Base-by-base conservation (phyloP, 2,888 invertebrate genomes). In the Ceratothoa steindachneri region DNA sequence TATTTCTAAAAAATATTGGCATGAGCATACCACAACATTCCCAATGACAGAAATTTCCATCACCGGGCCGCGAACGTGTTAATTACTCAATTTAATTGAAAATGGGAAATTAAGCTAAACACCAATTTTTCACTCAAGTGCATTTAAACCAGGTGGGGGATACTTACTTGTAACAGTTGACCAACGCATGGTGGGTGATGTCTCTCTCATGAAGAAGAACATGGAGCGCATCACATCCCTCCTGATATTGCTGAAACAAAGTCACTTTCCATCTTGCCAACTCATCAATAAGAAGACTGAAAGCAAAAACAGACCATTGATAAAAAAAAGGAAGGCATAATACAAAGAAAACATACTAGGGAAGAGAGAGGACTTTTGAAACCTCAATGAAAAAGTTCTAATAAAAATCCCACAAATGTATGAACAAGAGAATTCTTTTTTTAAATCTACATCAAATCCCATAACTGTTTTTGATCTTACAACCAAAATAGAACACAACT, bases 201-300 rank as follows among this genome's bases (percentile, higher is more conserved):
- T 71, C 69, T 3, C 73, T 74, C 74, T 80, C 80, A 7, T 73
- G 74, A 51, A 78, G 65, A 70, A 80, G 31, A 9, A 75, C 60
- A 5, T 28, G 30, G 22, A 80, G 64, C 4, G 78, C 76, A 53
- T 76, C 77, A n/a, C 72, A 69, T 1, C 74, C 70, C 30, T 80
- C 78, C 30, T 74, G 73, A 12, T 74, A 60, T n/a, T 71, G 67
- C 12, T 64, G 74, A 22, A 89, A 89, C 28, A 95, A 86, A 71
- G 90, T 88, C 67, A 91, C 91, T 84, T 95, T 94, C 89, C 93
- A 93, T 81, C 90, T 88, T 0, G 94, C 94, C 80, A 95, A 84
- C 85, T 96, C 95, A 85, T 96, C 95, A 0, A 95, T 91, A 91
- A 96, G 93, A 73, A 95, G 88, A 84, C 95, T 95, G 82, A 53